Conservation (phyloP, 2,113 vertebrate species). For the Edolisoma coerulescens region DNA sequence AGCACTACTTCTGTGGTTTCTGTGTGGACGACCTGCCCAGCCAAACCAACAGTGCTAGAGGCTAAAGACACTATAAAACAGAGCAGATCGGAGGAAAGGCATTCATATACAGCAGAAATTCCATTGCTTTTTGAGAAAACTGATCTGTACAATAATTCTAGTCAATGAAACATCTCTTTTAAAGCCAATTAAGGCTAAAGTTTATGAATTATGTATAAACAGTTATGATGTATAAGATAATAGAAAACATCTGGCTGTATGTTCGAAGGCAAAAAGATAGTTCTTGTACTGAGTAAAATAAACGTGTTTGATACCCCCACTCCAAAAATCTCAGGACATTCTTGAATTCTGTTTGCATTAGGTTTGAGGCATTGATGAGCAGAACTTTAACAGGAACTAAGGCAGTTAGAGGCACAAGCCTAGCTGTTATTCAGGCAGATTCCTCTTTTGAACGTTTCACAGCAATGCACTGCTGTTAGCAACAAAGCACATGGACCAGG, state of each 20-base stretch:
- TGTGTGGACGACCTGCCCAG: constrained; percentile 97
- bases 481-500: background rate
- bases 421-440: background rate
- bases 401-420: background rate
- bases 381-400: background rate
- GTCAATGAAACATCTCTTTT: background rate
- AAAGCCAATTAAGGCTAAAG: background rate
- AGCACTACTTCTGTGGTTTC: constrained; percentile 93
- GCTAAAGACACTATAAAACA: constrained; percentile 89
- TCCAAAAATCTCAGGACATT: background rate
- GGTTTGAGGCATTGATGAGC: background rate
- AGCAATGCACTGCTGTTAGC: background rate
- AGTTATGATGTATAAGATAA: background rate
- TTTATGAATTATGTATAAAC: background rate
- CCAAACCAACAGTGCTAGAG: constrained; percentile 93
- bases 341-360: background rate
- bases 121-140: background rate
- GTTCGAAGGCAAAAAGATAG: background rate
- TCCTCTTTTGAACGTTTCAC: background rate
- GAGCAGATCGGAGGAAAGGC: constrained; percentile 29
- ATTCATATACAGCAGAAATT: background rate
- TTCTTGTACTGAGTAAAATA: background rate
- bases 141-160: background rate
- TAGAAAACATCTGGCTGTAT: background rate
- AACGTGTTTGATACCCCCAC: background rate